Evolutionary conservation across 2,888 invertebrate species (phyloP).

Genomic region (Stegophylla sp.): DNA sequence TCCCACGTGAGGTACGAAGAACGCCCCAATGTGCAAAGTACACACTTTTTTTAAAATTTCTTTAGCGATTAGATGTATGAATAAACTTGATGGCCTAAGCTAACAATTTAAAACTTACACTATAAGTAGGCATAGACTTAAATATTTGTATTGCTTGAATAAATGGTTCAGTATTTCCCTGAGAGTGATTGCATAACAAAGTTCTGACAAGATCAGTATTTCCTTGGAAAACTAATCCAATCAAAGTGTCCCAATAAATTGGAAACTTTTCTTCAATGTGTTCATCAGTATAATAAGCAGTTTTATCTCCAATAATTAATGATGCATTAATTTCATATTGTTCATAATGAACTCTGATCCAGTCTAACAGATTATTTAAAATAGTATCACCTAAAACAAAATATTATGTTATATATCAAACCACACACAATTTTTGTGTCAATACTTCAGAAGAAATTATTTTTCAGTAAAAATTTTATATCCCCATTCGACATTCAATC

Average conservation of each 20-base stretch:
- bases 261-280: slow-evolving; percentile 74
- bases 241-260: slow-evolving; percentile 84
- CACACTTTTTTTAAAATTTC: too few species aligned
- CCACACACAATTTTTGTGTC: too few species aligned
- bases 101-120: too few species aligned
- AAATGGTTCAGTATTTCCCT: slow-evolving; percentile 74
- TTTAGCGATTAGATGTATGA: too few species aligned
- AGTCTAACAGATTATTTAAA: slow-evolving; percentile 82
- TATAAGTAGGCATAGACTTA: slow-evolving; percentile 82
- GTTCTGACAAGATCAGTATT: slow-evolving; percentile 80
- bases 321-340: slow-evolving; percentile 61
- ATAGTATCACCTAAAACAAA: slow-evolving; percentile 70
- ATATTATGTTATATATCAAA: too few species aligned
- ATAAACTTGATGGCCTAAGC: too few species aligned
- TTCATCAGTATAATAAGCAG: slow-evolving; percentile 60
- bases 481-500: too few species aligned
- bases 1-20: too few species aligned
- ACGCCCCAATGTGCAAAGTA: too few species aligned
- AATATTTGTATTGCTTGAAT: slow-evolving; percentile 78
- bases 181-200: slow-evolving; percentile 78
- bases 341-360: slow-evolving; percentile 87
- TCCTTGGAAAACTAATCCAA: slow-evolving; percentile 83
- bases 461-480: too few species aligned
- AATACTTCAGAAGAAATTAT: too few species aligned
- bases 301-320: slow-evolving; percentile 59